Evolutionary conservation across 2,888 invertebrate species (phyloP).

Genomic region (Odontothrips loti): DNA sequence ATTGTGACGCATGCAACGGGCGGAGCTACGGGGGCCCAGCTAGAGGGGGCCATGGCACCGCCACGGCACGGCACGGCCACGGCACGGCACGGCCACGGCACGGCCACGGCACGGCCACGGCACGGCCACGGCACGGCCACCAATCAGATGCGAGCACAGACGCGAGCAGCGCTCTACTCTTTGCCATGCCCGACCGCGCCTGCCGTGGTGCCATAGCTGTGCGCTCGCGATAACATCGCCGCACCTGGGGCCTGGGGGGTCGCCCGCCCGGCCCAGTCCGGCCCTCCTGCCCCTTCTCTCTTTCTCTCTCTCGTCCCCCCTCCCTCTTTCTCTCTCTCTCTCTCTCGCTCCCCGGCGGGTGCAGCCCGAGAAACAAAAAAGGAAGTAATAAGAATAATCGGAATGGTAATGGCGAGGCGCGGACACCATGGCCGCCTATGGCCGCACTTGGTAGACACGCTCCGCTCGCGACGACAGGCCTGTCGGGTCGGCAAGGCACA

Average conservation of each 20-base stretch:
- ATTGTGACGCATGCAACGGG: too few species aligned
- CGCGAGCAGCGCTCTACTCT: not conserved
- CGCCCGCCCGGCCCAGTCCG: too few species aligned
- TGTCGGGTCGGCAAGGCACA: too few species aligned
- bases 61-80: too few species aligned
- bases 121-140: not conserved
- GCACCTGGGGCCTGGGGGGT: not conserved
- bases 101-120: not conserved
- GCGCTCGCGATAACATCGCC: not conserved
- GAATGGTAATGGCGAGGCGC: not conserved
- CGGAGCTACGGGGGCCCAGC: too few species aligned
- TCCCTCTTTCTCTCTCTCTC: not conserved
- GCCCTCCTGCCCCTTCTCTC: too few species aligned
- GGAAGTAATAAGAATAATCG: constrained; percentile 6
- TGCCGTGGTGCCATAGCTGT: not conserved
- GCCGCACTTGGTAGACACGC: too few species aligned
- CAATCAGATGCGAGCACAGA: constrained; percentile 28
- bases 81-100: too few species aligned
- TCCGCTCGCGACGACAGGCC: too few species aligned
- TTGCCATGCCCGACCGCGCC: too few species aligned
- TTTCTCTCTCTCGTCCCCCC: too few species aligned
- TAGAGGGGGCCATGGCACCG: too few species aligned
- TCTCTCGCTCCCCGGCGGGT: not conserved
- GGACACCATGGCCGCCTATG: not conserved
- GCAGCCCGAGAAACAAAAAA: constrained; percentile 3